These are phyloP conservation scores for Melanotaenia boesemani DNA, from an alignment of 2,797 vertebrate genomes.

Conservation along the genomic window DNA sequence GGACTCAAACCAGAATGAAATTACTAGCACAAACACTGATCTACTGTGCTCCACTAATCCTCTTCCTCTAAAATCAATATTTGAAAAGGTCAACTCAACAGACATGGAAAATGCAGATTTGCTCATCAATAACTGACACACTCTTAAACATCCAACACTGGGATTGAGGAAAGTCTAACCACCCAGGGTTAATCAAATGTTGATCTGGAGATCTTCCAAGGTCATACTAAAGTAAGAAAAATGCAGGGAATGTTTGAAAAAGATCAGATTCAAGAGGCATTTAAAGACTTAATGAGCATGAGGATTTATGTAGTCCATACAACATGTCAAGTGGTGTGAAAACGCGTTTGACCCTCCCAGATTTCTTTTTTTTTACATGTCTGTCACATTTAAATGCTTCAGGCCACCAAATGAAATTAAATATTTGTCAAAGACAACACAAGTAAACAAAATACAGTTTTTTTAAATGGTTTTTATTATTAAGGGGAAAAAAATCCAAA, in stretches of 20 bases:
- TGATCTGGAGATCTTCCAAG: not conserved
- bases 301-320: too few relatives aligned
- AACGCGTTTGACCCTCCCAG: too few relatives aligned
- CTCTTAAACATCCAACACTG: conserved; percentile 28
- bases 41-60: conserved; percentile 55
- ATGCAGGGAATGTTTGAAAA: not conserved
- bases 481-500: too few relatives aligned
- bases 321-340: too few relatives aligned
- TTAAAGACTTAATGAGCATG: too few relatives aligned
- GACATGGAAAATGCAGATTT: conserved; percentile 67
- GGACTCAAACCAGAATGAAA: not conserved
- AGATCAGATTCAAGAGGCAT: too few relatives aligned
- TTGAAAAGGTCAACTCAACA: conserved; percentile 61
- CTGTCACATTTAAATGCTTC: too few relatives aligned
- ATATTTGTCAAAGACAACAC: too few relatives aligned
- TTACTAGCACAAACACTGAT: conserved; percentile 24
- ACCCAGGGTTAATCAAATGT: conserved; percentile 25
- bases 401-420: too few relatives aligned
- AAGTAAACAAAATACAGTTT: too few relatives aligned
- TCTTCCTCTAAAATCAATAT: conserved; percentile 64
- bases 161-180: not conserved
- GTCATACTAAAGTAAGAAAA: not conserved
- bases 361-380: too few relatives aligned
- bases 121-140: conserved; percentile 54
- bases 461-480: too few relatives aligned